Percentiles rank a stretch among this genome's conserved stretches.
phyloP scores from a whole-genome alignment of 2,113 vertebrate genomes.

The Romanogobio albipinnatus region DNA sequence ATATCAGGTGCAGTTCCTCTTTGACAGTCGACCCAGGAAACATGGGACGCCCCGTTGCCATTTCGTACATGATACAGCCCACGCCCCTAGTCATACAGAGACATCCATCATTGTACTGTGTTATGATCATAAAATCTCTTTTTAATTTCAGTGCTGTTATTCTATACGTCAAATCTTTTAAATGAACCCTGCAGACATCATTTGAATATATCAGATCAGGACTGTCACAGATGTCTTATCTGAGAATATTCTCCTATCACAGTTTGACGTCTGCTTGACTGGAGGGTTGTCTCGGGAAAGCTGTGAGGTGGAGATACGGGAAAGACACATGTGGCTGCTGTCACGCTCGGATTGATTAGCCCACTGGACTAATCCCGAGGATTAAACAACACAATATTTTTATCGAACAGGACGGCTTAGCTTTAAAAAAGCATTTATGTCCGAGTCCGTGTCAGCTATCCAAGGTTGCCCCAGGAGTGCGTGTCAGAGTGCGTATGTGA shows the following conservation, averaged over 20 bases:
- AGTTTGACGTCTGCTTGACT: slow-evolving; percentile 50
- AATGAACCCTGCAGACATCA: slow-evolving; percentile 13
- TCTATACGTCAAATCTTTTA: slow-evolving; percentile 7
- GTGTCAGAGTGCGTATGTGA: slow-evolving; percentile 17
- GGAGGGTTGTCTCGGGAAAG: slow-evolving; percentile 47
- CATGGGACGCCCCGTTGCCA: slow-evolving; percentile 93
- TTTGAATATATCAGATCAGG: slow-evolving; percentile 31
- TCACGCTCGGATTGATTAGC: slow-evolving; percentile 59
- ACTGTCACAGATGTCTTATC: slow-evolving; percentile 50
- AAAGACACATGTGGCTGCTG: slow-evolving; percentile 53
- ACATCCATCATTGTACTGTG: slow-evolving; percentile 16
- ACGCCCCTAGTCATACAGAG: slow-evolving; percentile 82
- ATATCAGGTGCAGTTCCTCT: slow-evolving; percentile 92
- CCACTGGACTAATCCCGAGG: slow-evolving; percentile 57
- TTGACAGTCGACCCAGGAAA: slow-evolving; percentile 96
- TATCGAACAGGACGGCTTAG: slow-evolving; percentile 52
- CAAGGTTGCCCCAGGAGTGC: slow-evolving; percentile 37
- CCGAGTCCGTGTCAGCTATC: slow-evolving; percentile 46
- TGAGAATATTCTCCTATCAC: slow-evolving; percentile 30
- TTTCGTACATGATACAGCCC: slow-evolving; percentile 93
- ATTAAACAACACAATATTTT: slow-evolving; percentile 54
- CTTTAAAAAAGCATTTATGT: slow-evolving; percentile 47
- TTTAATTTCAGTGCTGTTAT: slow-evolving; percentile 2
- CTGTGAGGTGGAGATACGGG: slow-evolving; percentile 57
- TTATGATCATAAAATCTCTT: background rate